Evolutionary conservation across 2,113 vertebrate genomes (phyloP).

Genomic region (Recurvirostra avosetta): DNA sequence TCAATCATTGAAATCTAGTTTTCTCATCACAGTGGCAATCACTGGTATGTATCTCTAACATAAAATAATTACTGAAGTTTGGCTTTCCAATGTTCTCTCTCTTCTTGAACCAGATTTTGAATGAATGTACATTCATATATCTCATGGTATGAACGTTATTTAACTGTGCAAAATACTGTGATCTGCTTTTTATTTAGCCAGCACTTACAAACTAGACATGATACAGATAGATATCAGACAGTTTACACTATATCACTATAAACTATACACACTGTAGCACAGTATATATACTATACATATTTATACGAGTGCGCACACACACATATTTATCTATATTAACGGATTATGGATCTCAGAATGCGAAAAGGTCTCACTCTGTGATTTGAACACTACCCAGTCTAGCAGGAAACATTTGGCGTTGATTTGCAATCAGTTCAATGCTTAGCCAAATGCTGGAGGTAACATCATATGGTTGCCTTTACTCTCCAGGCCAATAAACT

Average conservation of each 20-base stretch:
- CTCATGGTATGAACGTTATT: not conserved
- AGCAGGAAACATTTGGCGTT: not conserved
- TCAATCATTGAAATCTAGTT: not conserved
- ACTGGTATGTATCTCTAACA: not conserved
- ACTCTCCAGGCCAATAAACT: not conserved
- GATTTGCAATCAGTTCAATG: not conserved
- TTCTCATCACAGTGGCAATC: not conserved
- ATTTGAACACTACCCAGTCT: not conserved
- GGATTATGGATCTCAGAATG: not conserved
- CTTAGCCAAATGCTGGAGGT: not conserved
- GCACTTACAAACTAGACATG: not conserved
- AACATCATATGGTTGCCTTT: not conserved
- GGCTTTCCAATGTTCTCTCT: not conserved
- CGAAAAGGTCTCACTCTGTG: not conserved
- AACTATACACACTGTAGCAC: not conserved
- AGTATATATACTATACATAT: not conserved
- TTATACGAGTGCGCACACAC: not conserved
- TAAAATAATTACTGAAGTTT: not conserved
- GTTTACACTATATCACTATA: not conserved
- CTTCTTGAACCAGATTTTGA: not conserved
- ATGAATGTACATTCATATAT: not conserved
- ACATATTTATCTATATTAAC: not conserved
- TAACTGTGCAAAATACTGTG: not conserved
- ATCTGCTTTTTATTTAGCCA: not conserved
- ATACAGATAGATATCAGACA: not conserved